These are phyloP conservation scores for Prinia subflava DNA, from an alignment of 2,113 vertebrate genomes.

Conservation along the genomic window DNA sequence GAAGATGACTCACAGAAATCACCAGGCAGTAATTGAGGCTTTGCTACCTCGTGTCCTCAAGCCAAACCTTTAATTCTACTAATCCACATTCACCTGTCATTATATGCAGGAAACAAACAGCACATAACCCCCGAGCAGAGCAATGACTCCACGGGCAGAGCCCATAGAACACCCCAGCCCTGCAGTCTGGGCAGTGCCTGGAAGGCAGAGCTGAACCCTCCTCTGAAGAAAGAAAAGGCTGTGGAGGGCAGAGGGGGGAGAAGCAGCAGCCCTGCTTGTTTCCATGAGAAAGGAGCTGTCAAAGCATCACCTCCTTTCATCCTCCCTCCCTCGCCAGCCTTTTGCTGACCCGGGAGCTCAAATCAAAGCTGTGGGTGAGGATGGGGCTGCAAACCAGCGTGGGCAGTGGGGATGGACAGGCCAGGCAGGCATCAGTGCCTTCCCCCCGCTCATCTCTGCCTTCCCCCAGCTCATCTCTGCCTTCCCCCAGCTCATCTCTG, in stretches of 20 bases:
- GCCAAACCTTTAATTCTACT: background rate
- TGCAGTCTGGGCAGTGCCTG: background rate
- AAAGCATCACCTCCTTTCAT: slow-evolving; percentile 56
- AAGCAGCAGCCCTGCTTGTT: slow-evolving; percentile 47
- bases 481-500: no score
- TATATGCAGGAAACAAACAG: background rate
- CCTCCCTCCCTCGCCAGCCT: slow-evolving; percentile 5
- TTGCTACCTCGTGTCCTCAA: background rate
- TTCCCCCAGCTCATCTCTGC: background rate
- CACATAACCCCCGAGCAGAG: background rate
- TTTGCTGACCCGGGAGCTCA: slow-evolving; percentile 29
- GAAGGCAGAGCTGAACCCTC: background rate
- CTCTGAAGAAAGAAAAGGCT: background rate
- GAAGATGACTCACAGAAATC: background rate
- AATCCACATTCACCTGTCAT: background rate
- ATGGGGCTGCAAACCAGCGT: slow-evolving; percentile 37
- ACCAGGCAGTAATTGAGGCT: background rate
- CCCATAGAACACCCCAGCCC: background rate
- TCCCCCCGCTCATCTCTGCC: slow-evolving; percentile 59
- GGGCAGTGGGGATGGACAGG: slow-evolving; percentile 3
- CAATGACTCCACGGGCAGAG: background rate
- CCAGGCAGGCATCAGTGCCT: slow-evolving; percentile 49
- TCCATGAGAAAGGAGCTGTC: slow-evolving; percentile 60
- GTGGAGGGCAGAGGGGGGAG: background rate
- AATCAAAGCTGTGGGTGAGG: slow-evolving; percentile 53